Evolutionary conservation across 2,113 vertebrate species (phyloP), one percentile per base, ranked within the genome.

Genomic region (Gracilinanus agilis): DNA sequence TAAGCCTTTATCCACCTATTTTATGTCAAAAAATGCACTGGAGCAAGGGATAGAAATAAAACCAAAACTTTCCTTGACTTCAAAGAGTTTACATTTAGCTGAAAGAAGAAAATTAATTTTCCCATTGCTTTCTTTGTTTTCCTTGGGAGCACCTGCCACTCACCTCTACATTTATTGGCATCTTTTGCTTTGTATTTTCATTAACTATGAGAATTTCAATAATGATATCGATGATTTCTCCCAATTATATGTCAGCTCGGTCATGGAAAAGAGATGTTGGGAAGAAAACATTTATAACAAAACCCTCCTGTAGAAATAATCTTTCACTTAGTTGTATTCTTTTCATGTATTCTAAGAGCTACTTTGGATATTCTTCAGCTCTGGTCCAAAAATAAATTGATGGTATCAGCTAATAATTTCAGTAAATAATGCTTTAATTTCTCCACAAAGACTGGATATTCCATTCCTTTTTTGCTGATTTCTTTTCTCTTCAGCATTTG

Each of bases 401-500:
- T 61, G 24, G 21, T 53, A 93, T 90, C 67, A 94, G 89, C 94
- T 90, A 95, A 89, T 96, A 75, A 90, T 95, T 88, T 54, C 19
- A 54, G 25, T 92, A 97, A 95, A 67, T 95, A 91, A 96, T 95
- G 56, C 24, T 90, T 97, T 97, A 93, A 96, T 95, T 97, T 98
- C 90, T 94, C 95, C 27, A 4, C 11, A 58, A 25, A 96, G 96
- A 93, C 19, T 95, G 40, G 3, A n/a, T 44, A 93, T 93, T 94
- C 3, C 44, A 67, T 96, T 95, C 53, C 24, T 67, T 53, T 54
- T 49, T 83, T 83, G 67, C 91, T 40, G 0, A 88, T 96, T 44
- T 95, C 96, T 90, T 91, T 97, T 61, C 91, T 96, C 91, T 92
- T 67, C 96, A 92, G 25, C 90, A 91, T 92, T 97, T 93, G 91